Conservation (phyloP, 1,140 invertebrate genomes). For the Meteorus sp. region DNA sequence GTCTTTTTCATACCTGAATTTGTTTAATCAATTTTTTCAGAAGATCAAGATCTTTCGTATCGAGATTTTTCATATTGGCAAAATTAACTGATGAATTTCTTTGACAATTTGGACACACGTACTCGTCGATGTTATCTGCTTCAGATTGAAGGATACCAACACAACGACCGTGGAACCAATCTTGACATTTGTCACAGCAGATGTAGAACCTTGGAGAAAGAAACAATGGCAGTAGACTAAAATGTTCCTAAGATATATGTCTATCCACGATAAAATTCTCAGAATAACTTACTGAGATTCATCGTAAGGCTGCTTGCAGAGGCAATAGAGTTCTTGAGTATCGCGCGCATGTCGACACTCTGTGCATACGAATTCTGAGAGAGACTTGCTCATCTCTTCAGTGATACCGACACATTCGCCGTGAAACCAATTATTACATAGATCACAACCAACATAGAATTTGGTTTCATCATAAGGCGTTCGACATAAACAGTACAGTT, state of each 20-base stretch:
- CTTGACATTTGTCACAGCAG: conserved; percentile 96
- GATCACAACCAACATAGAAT: conserved; percentile 96
- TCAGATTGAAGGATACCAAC: conserved; percentile 94
- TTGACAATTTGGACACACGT: conserved; percentile 94
- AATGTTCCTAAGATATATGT: conserved; percentile 11
- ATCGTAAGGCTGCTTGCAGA: conserved; percentile 95
- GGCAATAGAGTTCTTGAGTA: conserved; percentile 91
- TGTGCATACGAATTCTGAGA: conserved; percentile 87
- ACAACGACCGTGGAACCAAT: conserved; percentile 98
- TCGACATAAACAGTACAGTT: conserved; percentile 90
- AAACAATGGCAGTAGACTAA: conserved; percentile 3
- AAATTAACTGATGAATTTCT: conserved; percentile 84
- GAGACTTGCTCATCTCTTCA: conserved; percentile 86
- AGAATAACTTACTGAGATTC: conserved; percentile 84
- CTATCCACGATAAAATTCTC: not conserved
- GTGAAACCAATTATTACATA: conserved; percentile 98
- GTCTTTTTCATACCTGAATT: conserved; percentile 71
- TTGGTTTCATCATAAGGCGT: conserved; percentile 94
- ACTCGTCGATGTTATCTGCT: conserved; percentile 93
- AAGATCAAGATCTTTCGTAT: conserved; percentile 79
- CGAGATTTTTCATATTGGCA: conserved; percentile 87
- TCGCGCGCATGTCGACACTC: conserved; percentile 85
- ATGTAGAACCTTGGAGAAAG: conserved; percentile 81
- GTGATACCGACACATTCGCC: conserved; percentile 94
- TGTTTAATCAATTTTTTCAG: conserved; percentile 86